Percentiles rank a stretch among this genome's conserved stretches.
phyloP scores from a whole-genome alignment of 2,888 invertebrate species.

The Spisula subtruncata region DNA sequence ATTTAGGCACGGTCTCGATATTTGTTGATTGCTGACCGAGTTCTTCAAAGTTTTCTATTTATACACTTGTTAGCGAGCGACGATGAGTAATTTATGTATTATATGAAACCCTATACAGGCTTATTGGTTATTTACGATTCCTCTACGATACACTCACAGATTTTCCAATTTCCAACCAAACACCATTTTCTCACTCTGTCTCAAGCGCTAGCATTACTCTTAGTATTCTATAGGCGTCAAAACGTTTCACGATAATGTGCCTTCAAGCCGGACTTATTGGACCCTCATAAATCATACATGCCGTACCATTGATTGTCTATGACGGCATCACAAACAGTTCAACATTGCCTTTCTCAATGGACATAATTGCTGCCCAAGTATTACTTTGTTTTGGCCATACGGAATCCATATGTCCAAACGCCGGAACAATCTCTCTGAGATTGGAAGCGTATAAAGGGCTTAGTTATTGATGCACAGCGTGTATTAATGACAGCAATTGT shows the following conservation, averaged over 20 bases:
- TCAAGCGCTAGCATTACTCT: background rate
- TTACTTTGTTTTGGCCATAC: slow-evolving; percentile 37
- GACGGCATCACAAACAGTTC: slow-evolving; percentile 32
- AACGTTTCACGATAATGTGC: background rate
- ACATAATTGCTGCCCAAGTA: slow-evolving; percentile 32
- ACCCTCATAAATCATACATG: slow-evolving; percentile 67
- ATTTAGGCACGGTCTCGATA: background rate
- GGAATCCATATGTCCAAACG: background rate
- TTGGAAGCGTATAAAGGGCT: background rate
- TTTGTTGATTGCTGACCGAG: background rate
- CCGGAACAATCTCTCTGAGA: slow-evolving; percentile 15
- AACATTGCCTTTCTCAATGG: slow-evolving; percentile 15
- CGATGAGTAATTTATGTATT: background rate
- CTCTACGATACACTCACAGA: background rate
- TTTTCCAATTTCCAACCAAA: background rate
- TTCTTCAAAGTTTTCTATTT: background rate
- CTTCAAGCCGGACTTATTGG: slow-evolving; percentile 14
- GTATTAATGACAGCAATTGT: slow-evolving; percentile 26
- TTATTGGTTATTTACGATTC: background rate
- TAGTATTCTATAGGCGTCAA: slow-evolving; percentile 15
- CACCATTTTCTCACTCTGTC: background rate
- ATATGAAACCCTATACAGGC: background rate
- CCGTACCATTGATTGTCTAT: slow-evolving; percentile 46
- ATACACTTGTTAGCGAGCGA: background rate
- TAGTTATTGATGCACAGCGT: slow-evolving; percentile 17